Percentiles rank a stretch among this genome's conserved stretches.
Conservation (phyloP, 2,797 vertebrate genomes). For the Phrynocephalus vlangalii region DNA sequence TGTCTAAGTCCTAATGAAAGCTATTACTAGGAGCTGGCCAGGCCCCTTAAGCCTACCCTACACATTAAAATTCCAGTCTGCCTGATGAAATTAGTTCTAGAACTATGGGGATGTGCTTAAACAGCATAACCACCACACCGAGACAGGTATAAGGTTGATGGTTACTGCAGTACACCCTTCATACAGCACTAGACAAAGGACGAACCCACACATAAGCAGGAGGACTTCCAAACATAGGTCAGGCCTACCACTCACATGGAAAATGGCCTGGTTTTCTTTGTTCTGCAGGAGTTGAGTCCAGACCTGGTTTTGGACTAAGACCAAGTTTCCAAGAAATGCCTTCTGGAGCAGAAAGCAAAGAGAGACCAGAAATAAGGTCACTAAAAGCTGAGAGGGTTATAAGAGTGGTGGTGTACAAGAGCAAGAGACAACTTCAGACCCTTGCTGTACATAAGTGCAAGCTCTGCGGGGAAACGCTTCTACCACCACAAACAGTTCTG, state of each 20-base stretch:
- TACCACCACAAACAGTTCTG: background rate
- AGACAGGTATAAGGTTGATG: background rate
- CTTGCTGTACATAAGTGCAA: background rate
- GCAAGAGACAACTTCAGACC: background rate
- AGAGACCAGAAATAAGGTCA: slow-evolving; percentile 22
- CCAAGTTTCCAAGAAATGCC: slow-evolving; percentile 75
- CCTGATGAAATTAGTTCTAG: background rate
- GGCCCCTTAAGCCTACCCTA: background rate
- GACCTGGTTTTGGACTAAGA: slow-evolving; percentile 58
- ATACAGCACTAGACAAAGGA: background rate
- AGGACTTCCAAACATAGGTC: slow-evolving; percentile 16
- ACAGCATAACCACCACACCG: background rate
- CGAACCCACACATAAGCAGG: background rate
- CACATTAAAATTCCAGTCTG: background rate
- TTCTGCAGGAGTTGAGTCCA: slow-evolving; percentile 85
- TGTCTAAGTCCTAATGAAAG: background rate
- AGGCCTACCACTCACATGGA: slow-evolving; percentile 73
- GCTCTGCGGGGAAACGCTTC: background rate
- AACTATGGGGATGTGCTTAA: background rate
- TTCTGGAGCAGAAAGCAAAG: slow-evolving; percentile 77
- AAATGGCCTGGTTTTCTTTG: slow-evolving; percentile 77
- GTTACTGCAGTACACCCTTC: background rate
- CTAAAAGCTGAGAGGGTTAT: background rate
- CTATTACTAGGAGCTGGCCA: background rate
- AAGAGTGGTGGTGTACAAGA: background rate